Evolutionary conservation across 2,888 invertebrate species (phyloP).

Genomic region (Agrotis segetum): DNA sequence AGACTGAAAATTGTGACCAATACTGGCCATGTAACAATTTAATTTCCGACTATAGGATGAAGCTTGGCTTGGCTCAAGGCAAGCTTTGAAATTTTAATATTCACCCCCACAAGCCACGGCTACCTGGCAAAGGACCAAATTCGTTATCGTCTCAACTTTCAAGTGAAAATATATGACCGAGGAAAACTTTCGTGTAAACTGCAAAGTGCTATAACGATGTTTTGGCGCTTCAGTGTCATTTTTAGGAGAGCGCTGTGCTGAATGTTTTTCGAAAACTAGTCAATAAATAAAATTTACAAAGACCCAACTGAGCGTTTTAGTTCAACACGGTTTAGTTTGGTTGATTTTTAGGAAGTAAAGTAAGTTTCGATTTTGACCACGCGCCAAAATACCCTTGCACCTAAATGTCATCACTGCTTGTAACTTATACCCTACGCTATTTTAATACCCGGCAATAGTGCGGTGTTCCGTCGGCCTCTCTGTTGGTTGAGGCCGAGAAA

Average conservation of each 20-base stretch:
- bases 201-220: not conserved
- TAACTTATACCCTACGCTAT: conserved; percentile 51
- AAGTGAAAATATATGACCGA: conserved; percentile 29
- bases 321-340: too few relatives aligned
- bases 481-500: conserved; percentile 55
- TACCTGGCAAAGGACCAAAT: conserved; percentile 55
- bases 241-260: not conserved
- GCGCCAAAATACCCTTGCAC: not conserved
- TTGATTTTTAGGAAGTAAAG: too few relatives aligned
- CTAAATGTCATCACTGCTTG: conserved; percentile 5
- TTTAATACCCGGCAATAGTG: conserved; percentile 61
- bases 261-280: too few relatives aligned
- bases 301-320: too few relatives aligned
- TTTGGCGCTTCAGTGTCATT: not conserved
- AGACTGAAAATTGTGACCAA: too few relatives aligned
- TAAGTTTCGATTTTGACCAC: not conserved
- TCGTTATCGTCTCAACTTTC: conserved; percentile 14
- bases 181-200: not conserved
- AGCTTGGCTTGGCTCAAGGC: conserved; percentile 13
- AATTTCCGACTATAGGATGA: conserved; percentile 13
- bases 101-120: conserved; percentile 15
- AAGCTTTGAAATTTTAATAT: conserved; percentile 39
- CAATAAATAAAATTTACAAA: too few relatives aligned
- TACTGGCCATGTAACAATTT: conserved; percentile 10
- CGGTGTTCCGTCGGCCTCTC: conserved; percentile 41